Percentiles rank a stretch among this genome's conserved stretches.
Evolutionary conservation across 2,888 invertebrate genomes (phyloP).

Genomic region (Embidobia sp.): DNA sequence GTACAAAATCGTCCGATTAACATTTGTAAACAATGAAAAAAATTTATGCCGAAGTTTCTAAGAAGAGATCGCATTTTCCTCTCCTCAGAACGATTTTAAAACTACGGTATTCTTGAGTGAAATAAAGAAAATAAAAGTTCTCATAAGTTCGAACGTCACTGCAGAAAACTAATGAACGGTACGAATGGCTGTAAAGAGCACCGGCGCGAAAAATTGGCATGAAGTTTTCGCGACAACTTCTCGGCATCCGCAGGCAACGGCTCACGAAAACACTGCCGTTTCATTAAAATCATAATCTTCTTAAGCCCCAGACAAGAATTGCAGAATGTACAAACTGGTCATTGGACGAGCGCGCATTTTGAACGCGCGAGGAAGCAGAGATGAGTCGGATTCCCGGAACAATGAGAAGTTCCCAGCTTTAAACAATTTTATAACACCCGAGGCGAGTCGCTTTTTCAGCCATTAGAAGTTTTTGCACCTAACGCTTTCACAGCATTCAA

Average conservation of each 20-base stretch:
- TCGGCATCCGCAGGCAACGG: not conserved
- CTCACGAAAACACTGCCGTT: slow-evolving; percentile 14
- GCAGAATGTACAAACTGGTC: slow-evolving; percentile 33
- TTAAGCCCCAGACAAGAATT: slow-evolving; percentile 24
- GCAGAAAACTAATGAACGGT: too few relatives aligned
- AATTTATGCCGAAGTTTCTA: too few relatives aligned
- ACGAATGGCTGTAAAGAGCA: too few relatives aligned
- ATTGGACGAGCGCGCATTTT: slow-evolving; percentile 2
- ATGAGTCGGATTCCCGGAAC: slow-evolving; percentile 32
- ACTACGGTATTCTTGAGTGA: too few relatives aligned
- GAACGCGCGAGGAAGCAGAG: slow-evolving; percentile 15
- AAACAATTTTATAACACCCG: slow-evolving; percentile 59
- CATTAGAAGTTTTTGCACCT: slow-evolving; percentile 59
- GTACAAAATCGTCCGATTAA: too few relatives aligned
- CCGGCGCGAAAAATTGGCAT: too few relatives aligned
- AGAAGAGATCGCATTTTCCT: too few relatives aligned
- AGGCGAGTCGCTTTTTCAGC: slow-evolving; percentile 47
- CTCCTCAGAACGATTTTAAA: too few relatives aligned
- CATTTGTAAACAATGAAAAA: too few relatives aligned
- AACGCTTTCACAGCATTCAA: slow-evolving; percentile 52
- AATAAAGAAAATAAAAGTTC: too few relatives aligned
- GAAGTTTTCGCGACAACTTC: not conserved
- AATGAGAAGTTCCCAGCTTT: slow-evolving; percentile 48
- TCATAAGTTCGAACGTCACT: too few relatives aligned
- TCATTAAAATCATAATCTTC: slow-evolving; percentile 34